Percentiles rank a stretch among this genome's conserved stretches.
These are phyloP conservation scores for Melanerpes formicivorus DNA, from an alignment of 2,113 vertebrate species.

Conservation along the genomic window DNA sequence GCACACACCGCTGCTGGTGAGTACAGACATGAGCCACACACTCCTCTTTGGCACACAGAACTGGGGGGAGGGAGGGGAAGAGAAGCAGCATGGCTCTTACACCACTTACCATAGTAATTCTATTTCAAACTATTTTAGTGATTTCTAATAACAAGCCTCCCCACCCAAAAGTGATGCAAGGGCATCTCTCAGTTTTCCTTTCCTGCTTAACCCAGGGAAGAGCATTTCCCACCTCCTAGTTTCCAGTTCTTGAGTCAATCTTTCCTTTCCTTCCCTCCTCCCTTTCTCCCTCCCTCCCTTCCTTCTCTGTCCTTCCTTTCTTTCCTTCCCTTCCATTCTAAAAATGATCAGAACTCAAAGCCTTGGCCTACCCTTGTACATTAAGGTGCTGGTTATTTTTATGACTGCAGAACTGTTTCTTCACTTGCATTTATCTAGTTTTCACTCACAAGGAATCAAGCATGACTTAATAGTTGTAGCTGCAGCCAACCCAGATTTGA, in stretches of 20 bases:
- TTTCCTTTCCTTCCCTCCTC: neutral
- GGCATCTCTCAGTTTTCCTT: neutral
- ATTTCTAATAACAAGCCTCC: slow-evolving; percentile 30
- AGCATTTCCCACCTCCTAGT: neutral
- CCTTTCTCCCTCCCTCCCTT: too few relatives aligned
- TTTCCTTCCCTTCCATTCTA: too few relatives aligned
- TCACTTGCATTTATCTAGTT: neutral
- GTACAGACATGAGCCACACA: neutral
- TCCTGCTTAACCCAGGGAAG: neutral
- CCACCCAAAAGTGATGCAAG: neutral
- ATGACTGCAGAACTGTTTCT: neutral
- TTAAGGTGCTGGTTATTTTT: neutral
- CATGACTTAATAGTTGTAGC: neutral
- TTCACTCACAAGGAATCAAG: neutral
- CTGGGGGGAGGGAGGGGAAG: neutral
- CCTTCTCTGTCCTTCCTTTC: too few relatives aligned
- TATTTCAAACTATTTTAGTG: slow-evolving; percentile 36
- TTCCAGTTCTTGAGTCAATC: neutral
- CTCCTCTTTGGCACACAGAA: neutral
- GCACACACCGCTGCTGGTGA: neutral
- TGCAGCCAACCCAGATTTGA: neutral
- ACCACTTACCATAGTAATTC: neutral
- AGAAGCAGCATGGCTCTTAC: neutral
- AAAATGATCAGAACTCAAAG: neutral
- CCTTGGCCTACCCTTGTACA: neutral